Base-by-base conservation (phyloP, 2,888 invertebrate genomes). In the Trissolcus japonicus region DNA sequence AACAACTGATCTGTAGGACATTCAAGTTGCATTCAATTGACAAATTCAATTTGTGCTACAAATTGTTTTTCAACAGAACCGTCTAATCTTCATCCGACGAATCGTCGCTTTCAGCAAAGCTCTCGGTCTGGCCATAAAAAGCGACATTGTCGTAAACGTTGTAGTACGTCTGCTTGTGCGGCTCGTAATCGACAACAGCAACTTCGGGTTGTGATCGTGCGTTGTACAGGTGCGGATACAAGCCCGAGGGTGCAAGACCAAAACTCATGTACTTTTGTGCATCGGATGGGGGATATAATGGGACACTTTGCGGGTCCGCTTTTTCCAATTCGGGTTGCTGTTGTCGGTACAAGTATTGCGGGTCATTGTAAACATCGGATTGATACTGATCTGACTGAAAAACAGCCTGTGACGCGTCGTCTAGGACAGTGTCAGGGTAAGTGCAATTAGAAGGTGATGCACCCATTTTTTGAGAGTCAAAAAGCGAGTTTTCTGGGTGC, bases 401-500 rank as follows among this genome's bases (percentile, higher is more conserved):
- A 56, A 43, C 43, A 48, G n/a, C 14, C 48, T n/a, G 14, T 43
- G 51, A 65, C 11, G 81, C 80, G 62, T 83, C 84, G 79, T 88
- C 86, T 83, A 82, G 84, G 83, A 84, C 80, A 81, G 85, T 86
- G 85, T 88, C 87, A 82, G 86, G 87, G 83, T 87, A 86, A 82
- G 85, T 86, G 83, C 86, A 87, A 86, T 87, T 86, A 85, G 86
- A 86, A 83, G 86, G 82, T 82, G 87, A 87, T 73, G 84, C 86
- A 86, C 86, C 87, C 87, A 87, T 85, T 82, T 86, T 87, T 84
- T 84, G 86, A 81, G 86, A 86, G 81, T 87, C 87, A 82, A 84
- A 83, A 82, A 84, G 82, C 83, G 86, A 87, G 86, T 88, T 87
- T 85, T 88, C 88, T 77, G 86, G 87, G 84, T 87, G 88, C 85